phyloP scores from a whole-genome alignment of 2,888 invertebrate genomes.

The Dicyrtomina minuta region DNA sequence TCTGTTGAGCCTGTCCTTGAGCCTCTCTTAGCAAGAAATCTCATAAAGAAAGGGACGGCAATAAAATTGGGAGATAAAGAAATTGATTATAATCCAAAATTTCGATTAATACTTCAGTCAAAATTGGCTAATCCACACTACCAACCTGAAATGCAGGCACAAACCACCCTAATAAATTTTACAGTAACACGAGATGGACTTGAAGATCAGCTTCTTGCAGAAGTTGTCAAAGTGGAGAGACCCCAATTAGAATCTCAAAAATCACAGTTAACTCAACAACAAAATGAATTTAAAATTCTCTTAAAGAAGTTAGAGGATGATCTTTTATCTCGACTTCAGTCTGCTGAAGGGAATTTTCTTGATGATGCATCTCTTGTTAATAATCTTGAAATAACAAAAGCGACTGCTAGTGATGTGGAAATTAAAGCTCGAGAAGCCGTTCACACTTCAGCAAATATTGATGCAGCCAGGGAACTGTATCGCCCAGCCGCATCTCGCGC shows the following conservation, averaged over 20 bases:
- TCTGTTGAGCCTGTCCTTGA: conserved; percentile 90
- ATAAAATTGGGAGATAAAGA: conserved; percentile 95
- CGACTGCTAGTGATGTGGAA: conserved; percentile 93
- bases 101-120: conserved; percentile 86
- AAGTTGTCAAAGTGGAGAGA: conserved; percentile 96
- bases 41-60: conserved; percentile 73
- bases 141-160: conserved; percentile 96
- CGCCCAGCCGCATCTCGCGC: conserved; percentile 89
- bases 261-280: conserved; percentile 90
- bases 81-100: conserved; percentile 85
- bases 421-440: conserved; percentile 89
- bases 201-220: conserved; percentile 92
- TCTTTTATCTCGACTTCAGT: conserved; percentile 81
- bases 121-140: conserved; percentile 97
- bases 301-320: conserved; percentile 91
- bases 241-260: conserved; percentile 94
- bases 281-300: conserved; percentile 95
- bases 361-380: conserved; percentile 94
- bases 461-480: conserved; percentile 80
- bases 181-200: conserved; percentile 94
- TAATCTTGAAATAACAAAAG: conserved; percentile 92
- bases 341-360: conserved; percentile 89
- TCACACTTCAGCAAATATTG: conserved; percentile 86
- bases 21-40: conserved; percentile 82
- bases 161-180: conserved; percentile 96